Evolutionary conservation across 2,888 invertebrate species (phyloP), one percentile per base, ranked within the genome.

Genomic region (Pseudolycoriella hygida): DNA sequence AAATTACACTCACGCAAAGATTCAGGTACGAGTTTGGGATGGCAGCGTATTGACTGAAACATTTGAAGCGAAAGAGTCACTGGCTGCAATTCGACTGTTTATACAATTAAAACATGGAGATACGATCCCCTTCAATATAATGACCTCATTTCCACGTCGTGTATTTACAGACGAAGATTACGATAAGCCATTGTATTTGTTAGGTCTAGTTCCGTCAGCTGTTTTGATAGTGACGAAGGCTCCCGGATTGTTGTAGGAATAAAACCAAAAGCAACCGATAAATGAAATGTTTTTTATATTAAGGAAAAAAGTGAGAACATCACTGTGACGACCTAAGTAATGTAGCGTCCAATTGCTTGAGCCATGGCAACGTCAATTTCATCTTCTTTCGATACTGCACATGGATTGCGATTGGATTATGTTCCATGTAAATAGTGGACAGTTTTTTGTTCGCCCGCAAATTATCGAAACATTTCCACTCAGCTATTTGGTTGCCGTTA

Each of bases 261-360:
- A n/a, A n/a, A n/a, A n/a, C n/a, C n/a, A n/a, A n/a, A n/a, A n/a
- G n/a, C n/a, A n/a, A n/a, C n/a, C n/a, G n/a, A n/a, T n/a, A n/a
- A n/a, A n/a, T n/a, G n/a, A n/a, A n/a, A n/a, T n/a, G n/a, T n/a
- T n/a, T n/a, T n/a, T n/a, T n/a, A n/a, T n/a, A n/a, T n/a, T n/a
- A n/a, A n/a, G n/a, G n/a, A n/a, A n/a, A n/a, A n/a, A n/a, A n/a
- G n/a, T n/a, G n/a, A n/a, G n/a, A n/a, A n/a, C n/a, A n/a, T n/a
- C n/a, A n/a, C n/a, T n/a, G n/a, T n/a, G n/a, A n/a, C n/a, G n/a
- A n/a, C n/a, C n/a, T n/a, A n/a, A n/a, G n/a, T n/a, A 90, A 66
- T 8, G 94, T 96, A 8, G 97, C 97, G 69, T 98, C 98, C 53
- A 98, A 86, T 66, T 98, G 96, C 48, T 75, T 73, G 20, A 99